Evolutionary conservation across 1,140 invertebrate genomes (phyloP).

Genomic region (Theocolax elegans): DNA sequence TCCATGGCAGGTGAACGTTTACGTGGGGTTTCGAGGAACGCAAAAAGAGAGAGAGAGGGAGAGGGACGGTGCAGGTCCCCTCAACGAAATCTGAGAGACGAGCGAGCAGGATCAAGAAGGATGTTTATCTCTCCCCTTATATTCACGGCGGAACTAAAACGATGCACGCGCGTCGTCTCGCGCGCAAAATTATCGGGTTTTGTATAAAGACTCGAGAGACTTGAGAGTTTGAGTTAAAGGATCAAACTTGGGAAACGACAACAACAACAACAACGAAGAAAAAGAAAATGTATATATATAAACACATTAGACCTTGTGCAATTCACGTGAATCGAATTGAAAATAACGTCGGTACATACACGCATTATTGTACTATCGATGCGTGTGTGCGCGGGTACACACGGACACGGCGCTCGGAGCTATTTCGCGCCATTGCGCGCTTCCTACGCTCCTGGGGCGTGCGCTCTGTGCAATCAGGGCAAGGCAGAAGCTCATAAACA

Average conservation of each 20-base stretch:
- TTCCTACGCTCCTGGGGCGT: slow-evolving; percentile 40
- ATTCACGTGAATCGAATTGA: slow-evolving; percentile 20
- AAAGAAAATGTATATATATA: background rate
- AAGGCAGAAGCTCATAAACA: slow-evolving; percentile 56
- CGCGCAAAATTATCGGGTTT: slow-evolving; percentile 45
- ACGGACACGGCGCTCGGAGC: no score
- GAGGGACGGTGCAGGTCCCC: background rate
- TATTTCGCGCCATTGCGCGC: slow-evolving; percentile 32
- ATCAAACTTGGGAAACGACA: background rate
- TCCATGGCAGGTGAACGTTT: slow-evolving; percentile 43
- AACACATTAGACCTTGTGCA: no score
- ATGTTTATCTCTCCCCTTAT: slow-evolving; percentile 29
- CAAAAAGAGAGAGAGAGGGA: background rate
- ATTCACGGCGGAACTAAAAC: slow-evolving; percentile 35
- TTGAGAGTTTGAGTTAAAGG: background rate
- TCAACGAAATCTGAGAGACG: background rate
- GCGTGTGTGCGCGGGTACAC: no score
- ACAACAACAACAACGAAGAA: background rate
- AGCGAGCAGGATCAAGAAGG: slow-evolving; percentile 1
- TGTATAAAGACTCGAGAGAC: background rate
- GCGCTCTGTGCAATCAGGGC: slow-evolving; percentile 49
- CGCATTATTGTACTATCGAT: background rate
- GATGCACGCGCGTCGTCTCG: slow-evolving; percentile 18
- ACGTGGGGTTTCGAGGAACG: slow-evolving; percentile 20
- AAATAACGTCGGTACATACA: slow-evolving; percentile 9